phyloP scores from a whole-genome alignment of 2,888 invertebrate species.

The Phyllotreta striolata region DNA sequence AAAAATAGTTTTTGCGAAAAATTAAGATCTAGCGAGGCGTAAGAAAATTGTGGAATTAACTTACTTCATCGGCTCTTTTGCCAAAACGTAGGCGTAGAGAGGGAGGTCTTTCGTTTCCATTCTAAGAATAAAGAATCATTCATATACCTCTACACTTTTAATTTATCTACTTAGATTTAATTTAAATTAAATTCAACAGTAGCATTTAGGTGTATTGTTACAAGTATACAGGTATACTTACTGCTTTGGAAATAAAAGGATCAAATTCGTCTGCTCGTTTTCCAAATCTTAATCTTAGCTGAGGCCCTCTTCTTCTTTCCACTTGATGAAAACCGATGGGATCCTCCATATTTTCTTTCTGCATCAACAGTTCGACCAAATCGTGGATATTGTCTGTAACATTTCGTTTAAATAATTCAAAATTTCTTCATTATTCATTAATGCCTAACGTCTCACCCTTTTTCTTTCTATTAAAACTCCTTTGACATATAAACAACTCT shows the following conservation, averaged over 20 bases:
- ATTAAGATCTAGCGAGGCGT: background rate
- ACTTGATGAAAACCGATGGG: constrained; percentile 73
- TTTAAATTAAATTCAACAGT: constrained; percentile 5
- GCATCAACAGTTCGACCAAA: constrained; percentile 69
- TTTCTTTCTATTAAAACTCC: background rate
- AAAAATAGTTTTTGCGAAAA: constrained; percentile 1
- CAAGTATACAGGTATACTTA: constrained; percentile 13
- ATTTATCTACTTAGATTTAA: background rate
- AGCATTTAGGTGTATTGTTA: background rate
- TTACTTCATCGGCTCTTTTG: constrained; percentile 41
- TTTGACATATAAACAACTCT: too few species aligned
- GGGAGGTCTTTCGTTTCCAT: constrained; percentile 37
- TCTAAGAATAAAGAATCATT: constrained; percentile 27
- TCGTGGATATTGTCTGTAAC: constrained; percentile 62
- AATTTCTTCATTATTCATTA: background rate
- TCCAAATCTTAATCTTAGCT: constrained; percentile 78
- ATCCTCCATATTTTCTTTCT: constrained; percentile 70
- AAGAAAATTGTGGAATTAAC: constrained; percentile 12
- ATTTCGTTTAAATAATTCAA: background rate
- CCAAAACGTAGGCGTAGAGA: constrained; percentile 43
- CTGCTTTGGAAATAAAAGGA: constrained; percentile 17
- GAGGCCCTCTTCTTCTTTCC: constrained; percentile 80
- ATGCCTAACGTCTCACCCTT: background rate
- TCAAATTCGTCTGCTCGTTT: constrained; percentile 69
- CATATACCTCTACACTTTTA: background rate